phyloP scores from a whole-genome alignment of 2,797 vertebrate species.

The Micrastur ruficollis region DNA sequence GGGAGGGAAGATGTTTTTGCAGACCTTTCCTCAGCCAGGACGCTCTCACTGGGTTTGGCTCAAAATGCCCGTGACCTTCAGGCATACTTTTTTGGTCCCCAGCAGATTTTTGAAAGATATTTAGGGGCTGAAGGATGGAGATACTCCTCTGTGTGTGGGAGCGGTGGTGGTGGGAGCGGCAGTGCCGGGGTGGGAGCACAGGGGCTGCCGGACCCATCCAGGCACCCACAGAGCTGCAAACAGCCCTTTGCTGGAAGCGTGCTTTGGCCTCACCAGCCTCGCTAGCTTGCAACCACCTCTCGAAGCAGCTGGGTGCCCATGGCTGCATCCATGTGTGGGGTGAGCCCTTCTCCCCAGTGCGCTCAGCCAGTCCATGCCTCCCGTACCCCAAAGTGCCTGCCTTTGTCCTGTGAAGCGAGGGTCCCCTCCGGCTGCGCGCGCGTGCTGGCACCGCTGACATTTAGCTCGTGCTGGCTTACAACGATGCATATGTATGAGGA shows the following conservation, averaged over 20 bases:
- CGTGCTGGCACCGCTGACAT: background rate
- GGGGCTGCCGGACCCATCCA: background rate
- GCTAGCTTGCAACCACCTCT: background rate
- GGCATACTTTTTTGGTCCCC: background rate
- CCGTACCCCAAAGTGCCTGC: background rate
- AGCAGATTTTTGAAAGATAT: background rate
- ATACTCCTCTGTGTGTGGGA: accelerated
- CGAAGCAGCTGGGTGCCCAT: background rate
- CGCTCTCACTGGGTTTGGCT: background rate
- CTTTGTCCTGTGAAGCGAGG: background rate
- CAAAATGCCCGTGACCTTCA: background rate
- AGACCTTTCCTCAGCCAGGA: background rate
- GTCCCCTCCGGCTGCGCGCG: accelerated
- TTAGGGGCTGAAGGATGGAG: background rate
- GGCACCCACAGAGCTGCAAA: background rate
- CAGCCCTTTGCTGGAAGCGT: accelerated
- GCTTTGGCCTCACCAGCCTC: accelerated
- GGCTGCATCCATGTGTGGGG: accelerated
- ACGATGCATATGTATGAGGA: background rate
- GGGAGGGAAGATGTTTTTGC: background rate
- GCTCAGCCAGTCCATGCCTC: accelerated
- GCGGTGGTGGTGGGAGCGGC: background rate
- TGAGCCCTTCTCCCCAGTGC: background rate
- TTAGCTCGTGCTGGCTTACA: background rate
- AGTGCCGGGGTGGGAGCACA: accelerated